These are phyloP conservation scores for Drosophila percnosoma DNA, from an alignment of 2,888 invertebrate genomes.

Conservation along the genomic window DNA sequence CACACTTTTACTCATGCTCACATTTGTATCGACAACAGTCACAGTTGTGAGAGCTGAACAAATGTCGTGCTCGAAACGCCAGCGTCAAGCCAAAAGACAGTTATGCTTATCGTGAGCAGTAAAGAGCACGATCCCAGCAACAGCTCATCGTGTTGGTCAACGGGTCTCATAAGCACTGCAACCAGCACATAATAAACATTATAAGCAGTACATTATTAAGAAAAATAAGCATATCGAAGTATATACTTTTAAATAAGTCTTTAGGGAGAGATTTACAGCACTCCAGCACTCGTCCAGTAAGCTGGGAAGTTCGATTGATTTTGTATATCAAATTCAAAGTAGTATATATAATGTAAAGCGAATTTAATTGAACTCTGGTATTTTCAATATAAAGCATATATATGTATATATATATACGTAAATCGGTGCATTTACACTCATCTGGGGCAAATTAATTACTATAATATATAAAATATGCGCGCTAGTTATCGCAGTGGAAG, in stretches of 20 bases:
- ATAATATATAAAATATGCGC: slow-evolving; percentile 24
- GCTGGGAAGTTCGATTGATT: background rate
- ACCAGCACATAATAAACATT: background rate
- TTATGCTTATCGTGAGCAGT: slow-evolving; percentile 44
- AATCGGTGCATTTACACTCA: slow-evolving; percentile 2
- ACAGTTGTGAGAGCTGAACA: slow-evolving; percentile 27
- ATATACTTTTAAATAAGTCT: background rate
- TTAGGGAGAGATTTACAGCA: background rate
- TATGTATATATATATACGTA: background rate
- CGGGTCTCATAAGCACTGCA: slow-evolving; percentile 8
- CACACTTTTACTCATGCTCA: slow-evolving; percentile 6
- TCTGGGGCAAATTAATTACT: slow-evolving; percentile 33
- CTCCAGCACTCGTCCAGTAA: background rate
- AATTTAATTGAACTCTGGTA: slow-evolving; percentile 45
- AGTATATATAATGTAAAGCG: too few relatives aligned
- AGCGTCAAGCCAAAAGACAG: slow-evolving; percentile 23
- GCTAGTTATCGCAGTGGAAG: slow-evolving; percentile 2
- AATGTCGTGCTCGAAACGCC: slow-evolving; percentile 14
- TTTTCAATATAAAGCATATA: slow-evolving; percentile 14
- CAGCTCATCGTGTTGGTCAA: slow-evolving; percentile 16
- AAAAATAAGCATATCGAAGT: background rate
- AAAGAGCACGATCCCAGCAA: slow-evolving; percentile 32
- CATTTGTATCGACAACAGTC: slow-evolving; percentile 18
- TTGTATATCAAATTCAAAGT: background rate
- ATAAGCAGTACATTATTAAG: background rate